Base-by-base conservation (phyloP, 2,888 invertebrate species). In the Phaonia tiefii region DNA sequence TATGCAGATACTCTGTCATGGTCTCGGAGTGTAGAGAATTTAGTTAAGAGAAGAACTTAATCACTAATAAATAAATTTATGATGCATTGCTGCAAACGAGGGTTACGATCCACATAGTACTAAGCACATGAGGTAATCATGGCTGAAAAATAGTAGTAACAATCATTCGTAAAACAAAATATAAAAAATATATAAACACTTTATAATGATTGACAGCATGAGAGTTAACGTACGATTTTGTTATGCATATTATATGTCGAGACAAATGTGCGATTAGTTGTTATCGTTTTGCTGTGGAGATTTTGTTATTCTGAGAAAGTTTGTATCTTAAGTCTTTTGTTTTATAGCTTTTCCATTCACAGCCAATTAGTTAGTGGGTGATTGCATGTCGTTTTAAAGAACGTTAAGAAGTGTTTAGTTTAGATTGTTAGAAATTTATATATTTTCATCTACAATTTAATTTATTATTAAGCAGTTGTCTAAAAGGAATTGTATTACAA, bases 41-140 rank as follows among this genome's bases (percentile, higher is more conserved):
- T 11, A 42, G 42, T 39, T n/a, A 37, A 63, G 63, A 42, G 42
- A 22, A 63, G 42, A 65, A 65, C 65, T 42, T 60, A 65, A 69
- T 44, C 20, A 60, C 70, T 77, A 77, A 69, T 78, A 81, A 81
- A 75, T 54, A 78, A 81, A 69, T 81, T 81, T 75, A 75, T 71
- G 74, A 81, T 25, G 54, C 67, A 56, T 44, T 37, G 22, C n/a
- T 31, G 8, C 31, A 31, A 31, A 3, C 31, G 8, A 31, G 4
- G 31, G 8, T 8, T 31, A 8, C 8, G 31, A n/a, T 31, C 31
- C 31, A 8, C 31, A 8, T 8, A n/a, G 31, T 31, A 31, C 31
- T 31, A 31, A 31, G 3, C 31, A 8, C 8, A 31, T 31, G 31
- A 31, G 31, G 8, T 31, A 5, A 8, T 31, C 8, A 10, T 25